These are phyloP conservation scores for Chionodraco myersi DNA, from an alignment of 2,113 vertebrate genomes.

Conservation along the genomic window DNA sequence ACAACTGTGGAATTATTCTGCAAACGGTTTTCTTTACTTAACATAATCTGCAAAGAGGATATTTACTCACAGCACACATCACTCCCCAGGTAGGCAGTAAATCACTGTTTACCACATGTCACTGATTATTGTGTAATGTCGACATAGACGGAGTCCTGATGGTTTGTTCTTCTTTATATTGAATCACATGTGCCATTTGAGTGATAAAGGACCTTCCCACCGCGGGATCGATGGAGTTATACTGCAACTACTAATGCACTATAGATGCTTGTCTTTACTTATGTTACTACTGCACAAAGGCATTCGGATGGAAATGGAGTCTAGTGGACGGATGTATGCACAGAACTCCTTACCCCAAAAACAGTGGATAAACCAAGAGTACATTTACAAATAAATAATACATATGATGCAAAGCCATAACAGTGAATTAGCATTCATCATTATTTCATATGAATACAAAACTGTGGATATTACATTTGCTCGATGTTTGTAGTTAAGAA, in stretches of 20 bases:
- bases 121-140: slow-evolving; percentile 27
- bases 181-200: slow-evolving; percentile 40
- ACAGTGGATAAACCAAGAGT: not conserved
- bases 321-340: not conserved
- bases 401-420: not conserved
- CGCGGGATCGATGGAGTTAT: slow-evolving; percentile 40
- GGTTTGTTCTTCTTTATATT: slow-evolving; percentile 35
- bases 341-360: not conserved
- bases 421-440: not conserved
- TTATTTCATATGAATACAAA: not conserved
- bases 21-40: not conserved
- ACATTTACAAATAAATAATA: not conserved
- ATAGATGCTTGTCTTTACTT: slow-evolving; percentile 30
- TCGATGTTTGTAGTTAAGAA: not conserved
- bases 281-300: slow-evolving; percentile 1
- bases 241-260: slow-evolving; percentile 35
- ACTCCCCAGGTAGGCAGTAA: not conserved
- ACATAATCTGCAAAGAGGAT: not conserved
- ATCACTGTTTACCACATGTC: slow-evolving; percentile 40
- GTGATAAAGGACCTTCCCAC: slow-evolving; percentile 52
- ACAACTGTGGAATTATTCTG: not conserved
- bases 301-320: not conserved
- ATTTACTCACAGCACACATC: not conserved
- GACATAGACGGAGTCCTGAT: slow-evolving; percentile 12
- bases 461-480: not conserved